phyloP scores from a whole-genome alignment of 1,140 invertebrate species.

The Pygmarrhopalites habei region DNA sequence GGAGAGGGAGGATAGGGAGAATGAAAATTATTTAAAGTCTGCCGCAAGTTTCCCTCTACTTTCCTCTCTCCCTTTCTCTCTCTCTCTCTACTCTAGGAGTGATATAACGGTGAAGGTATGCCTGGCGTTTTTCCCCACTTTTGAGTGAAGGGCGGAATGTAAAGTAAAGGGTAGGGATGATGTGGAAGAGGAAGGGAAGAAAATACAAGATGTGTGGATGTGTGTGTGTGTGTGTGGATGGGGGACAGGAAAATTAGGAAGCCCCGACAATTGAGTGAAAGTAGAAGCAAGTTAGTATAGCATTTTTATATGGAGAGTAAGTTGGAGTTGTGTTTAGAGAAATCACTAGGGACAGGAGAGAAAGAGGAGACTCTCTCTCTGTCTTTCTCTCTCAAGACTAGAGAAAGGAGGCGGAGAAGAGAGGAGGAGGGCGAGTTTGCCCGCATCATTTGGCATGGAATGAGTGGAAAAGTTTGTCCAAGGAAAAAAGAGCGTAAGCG shows the following conservation, averaged over 20 bases:
- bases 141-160: neutral
- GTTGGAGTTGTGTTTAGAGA: slow-evolving; percentile 11
- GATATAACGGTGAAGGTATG: too few species aligned
- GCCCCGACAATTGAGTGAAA: slow-evolving; percentile 27
- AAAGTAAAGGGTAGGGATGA: slow-evolving; percentile 19
- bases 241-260: slow-evolving; percentile 24
- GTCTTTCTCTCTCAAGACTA: too few species aligned
- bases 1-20: too few species aligned
- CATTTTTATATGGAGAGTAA: slow-evolving; percentile 20
- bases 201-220: neutral
- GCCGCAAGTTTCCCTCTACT: too few species aligned
- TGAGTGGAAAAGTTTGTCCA: slow-evolving; percentile 28
- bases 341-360: slow-evolving; percentile 24
- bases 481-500: slow-evolving; percentile 7
- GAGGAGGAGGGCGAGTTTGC: slow-evolving; percentile 17
- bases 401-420: slow-evolving; percentile 3
- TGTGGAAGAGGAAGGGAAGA: neutral
- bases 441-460: slow-evolving; percentile 30
- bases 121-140: too few species aligned
- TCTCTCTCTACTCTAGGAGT: too few species aligned
- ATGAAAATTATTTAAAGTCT: too few species aligned
- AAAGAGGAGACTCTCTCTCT: too few species aligned
- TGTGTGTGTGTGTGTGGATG: neutral
- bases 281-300: slow-evolving; percentile 19
- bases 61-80: too few species aligned